Evolutionary conservation across 2,888 invertebrate genomes (phyloP).

Genomic region (Metallyticus violacea): DNA sequence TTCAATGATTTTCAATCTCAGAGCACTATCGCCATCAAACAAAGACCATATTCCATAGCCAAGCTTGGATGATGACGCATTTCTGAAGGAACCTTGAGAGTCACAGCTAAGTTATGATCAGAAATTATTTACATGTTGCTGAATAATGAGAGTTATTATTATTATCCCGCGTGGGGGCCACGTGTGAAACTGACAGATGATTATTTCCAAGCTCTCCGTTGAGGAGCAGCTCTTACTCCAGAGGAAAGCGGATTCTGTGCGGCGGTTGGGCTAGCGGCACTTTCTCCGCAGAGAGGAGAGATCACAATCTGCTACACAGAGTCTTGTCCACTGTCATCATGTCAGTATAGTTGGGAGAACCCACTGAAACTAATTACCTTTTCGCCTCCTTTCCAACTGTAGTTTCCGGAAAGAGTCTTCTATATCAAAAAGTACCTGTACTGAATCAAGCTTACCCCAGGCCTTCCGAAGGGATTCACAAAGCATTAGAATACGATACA

Average conservation of each 20-base stretch:
- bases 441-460: too few species aligned
- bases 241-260: neutral
- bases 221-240: neutral
- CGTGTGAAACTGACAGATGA: neutral
- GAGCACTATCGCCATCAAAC: too few species aligned
- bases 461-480: too few species aligned
- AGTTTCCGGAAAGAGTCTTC: neutral
- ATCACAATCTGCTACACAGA: neutral
- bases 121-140: neutral
- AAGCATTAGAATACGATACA: too few species aligned
- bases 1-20: too few species aligned
- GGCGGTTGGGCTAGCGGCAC: neutral
- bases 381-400: neutral
- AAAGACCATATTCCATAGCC: too few species aligned
- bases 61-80: too few species aligned
- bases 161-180: neutral
- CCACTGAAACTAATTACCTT: neutral
- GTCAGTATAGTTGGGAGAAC: neutral
- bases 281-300: neutral
- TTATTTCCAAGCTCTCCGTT: neutral
- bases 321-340: neutral
- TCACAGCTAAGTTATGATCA: neutral
- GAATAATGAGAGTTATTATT: neutral
- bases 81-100: too few species aligned
- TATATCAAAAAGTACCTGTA: too few species aligned